phyloP scores from a whole-genome alignment of 1,140 invertebrate species.

The Drosophila arawakana region DNA sequence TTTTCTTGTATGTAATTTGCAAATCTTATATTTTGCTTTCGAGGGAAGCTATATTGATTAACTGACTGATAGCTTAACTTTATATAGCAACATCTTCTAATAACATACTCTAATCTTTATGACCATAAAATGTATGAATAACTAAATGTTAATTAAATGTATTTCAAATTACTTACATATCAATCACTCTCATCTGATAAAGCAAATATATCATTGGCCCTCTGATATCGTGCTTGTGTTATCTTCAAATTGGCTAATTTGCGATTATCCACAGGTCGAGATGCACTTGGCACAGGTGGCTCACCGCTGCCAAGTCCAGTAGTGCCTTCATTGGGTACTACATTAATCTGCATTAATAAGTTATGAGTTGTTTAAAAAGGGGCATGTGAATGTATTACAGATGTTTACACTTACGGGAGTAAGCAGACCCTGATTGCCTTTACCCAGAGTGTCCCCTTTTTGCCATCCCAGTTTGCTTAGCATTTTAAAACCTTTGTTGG shows the following conservation, averaged over 20 bases:
- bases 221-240: constrained; percentile 84
- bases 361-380: constrained; percentile 9
- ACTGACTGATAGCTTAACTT: constrained; percentile 80
- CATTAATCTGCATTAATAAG: constrained; percentile 63
- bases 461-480: constrained; percentile 96
- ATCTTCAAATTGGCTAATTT: constrained; percentile 84
- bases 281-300: constrained; percentile 1
- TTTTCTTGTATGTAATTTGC: constrained; percentile 33
- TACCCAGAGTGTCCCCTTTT: constrained; percentile 93
- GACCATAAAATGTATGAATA: constrained; percentile 67
- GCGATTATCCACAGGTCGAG: constrained; percentile 62
- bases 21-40: constrained; percentile 45
- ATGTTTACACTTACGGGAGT: constrained; percentile 90
- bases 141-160: constrained; percentile 82
- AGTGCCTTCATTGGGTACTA: constrained; percentile 76
- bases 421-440: constrained; percentile 88
- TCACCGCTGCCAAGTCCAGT: constrained; percentile 77
- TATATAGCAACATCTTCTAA: constrained; percentile 74
- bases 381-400: neutral
- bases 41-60: constrained; percentile 75
- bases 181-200: constrained; percentile 62
- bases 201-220: constrained; percentile 74
- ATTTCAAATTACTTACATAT: constrained; percentile 58
- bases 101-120: constrained; percentile 60
- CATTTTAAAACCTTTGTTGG: constrained; percentile 95